A percentile compares a stretch with the other conserved stretches of the same genome.
These are phyloP conservation scores for Hyphantria cunea DNA, from an alignment of 1,140 invertebrate species.

Conservation along the genomic window DNA sequence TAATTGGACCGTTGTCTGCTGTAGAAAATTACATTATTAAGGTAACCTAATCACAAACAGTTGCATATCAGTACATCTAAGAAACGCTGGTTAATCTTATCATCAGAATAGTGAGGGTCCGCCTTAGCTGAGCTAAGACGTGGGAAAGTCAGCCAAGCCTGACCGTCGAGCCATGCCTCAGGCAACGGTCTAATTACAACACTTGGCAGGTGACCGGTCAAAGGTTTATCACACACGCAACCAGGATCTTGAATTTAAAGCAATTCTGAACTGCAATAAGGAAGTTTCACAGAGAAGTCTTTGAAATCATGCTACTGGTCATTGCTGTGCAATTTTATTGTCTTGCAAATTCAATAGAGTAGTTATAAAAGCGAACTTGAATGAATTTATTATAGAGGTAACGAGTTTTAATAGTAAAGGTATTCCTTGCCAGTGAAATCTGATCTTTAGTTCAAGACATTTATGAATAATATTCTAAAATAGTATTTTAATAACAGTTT, in stretches of 20 bases:
- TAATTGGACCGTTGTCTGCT: neutral
- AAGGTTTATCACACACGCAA: slow-evolving; percentile 40
- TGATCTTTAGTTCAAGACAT: too few species aligned
- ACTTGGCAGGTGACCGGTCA: slow-evolving; percentile 50
- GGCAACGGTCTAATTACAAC: slow-evolving; percentile 63
- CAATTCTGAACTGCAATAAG: slow-evolving; percentile 32
- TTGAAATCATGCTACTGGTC: slow-evolving; percentile 15
- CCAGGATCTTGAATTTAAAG: slow-evolving; percentile 23
- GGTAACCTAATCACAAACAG: slow-evolving; percentile 1
- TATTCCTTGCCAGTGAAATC: too few species aligned
- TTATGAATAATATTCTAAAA: too few species aligned
- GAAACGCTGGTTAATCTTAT: slow-evolving; percentile 43
- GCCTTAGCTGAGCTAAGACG: slow-evolving; percentile 40
- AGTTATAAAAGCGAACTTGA: neutral
- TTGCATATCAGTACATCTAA: slow-evolving; percentile 20
- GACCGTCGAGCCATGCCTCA: slow-evolving; percentile 42
- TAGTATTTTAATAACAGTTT: too few species aligned
- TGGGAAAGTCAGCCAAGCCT: slow-evolving; percentile 64
- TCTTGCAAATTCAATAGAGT: neutral
- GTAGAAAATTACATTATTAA: slow-evolving; percentile 23
- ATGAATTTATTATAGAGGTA: slow-evolving; percentile 1
- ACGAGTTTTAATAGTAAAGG: neutral
- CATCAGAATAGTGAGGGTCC: slow-evolving; percentile 34
- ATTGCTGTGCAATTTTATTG: slow-evolving; percentile 37
- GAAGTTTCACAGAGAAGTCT: slow-evolving; percentile 21